A percentile compares a stretch with the other conserved stretches of the same genome.
phyloP scores from a whole-genome alignment of 2,888 invertebrate species.

The Cataglyphis altisquamis region DNA sequence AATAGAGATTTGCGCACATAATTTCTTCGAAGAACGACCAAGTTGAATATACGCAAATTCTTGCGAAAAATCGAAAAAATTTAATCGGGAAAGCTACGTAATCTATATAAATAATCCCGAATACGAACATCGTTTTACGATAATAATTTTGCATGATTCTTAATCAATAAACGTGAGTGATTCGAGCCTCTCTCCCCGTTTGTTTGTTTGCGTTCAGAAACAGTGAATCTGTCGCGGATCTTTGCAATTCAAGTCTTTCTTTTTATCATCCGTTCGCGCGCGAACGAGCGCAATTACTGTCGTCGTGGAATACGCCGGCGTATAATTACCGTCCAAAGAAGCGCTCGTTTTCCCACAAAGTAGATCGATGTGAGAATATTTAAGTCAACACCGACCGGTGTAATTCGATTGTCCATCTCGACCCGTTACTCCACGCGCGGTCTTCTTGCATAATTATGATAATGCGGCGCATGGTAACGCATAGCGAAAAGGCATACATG shows the following conservation, averaged over 20 bases:
- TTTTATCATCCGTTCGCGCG: slow-evolving; percentile 4
- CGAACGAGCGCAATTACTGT: slow-evolving; percentile 29
- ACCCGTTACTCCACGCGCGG: slow-evolving; percentile 47
- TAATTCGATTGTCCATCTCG: slow-evolving; percentile 57
- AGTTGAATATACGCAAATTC: slow-evolving; percentile 52
- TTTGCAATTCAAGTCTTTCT: slow-evolving; percentile 23
- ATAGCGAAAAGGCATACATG: slow-evolving; percentile 38
- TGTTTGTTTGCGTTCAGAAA: not conserved
- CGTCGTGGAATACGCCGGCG: slow-evolving; percentile 20
- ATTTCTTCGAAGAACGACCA: slow-evolving; percentile 27
- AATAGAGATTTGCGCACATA: slow-evolving; percentile 76
- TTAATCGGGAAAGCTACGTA: not conserved
- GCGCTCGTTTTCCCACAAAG: slow-evolving; percentile 44
- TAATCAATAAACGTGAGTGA: not conserved
- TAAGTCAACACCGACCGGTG: slow-evolving; percentile 28
- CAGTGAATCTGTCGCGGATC: slow-evolving; percentile 14
- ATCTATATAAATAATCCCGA: not conserved
- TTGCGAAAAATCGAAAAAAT: slow-evolving; percentile 18
- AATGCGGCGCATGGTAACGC: slow-evolving; percentile 49
- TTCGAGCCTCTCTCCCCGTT: not conserved
- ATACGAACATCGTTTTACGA: not conserved
- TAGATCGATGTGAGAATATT: slow-evolving; percentile 33
- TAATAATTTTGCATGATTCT: not conserved
- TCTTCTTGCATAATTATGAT: slow-evolving; percentile 54
- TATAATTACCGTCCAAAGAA: slow-evolving; percentile 38